A percentile compares a stretch with the other conserved stretches of the same genome.
phyloP scores from a whole-genome alignment of 2,888 invertebrate genomes.

The Archaeoteleia sp. region DNA sequence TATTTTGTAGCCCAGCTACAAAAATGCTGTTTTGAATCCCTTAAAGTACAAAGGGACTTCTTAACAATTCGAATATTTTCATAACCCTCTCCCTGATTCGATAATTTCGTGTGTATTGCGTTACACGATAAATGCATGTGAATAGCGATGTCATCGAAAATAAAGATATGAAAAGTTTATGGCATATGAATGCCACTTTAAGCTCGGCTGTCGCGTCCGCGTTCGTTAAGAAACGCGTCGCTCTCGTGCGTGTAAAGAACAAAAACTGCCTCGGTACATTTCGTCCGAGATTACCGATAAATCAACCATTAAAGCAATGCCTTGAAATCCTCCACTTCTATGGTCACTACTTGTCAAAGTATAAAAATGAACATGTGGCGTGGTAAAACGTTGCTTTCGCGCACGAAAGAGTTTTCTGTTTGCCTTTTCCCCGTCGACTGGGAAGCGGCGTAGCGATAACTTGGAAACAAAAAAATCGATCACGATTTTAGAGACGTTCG shows the following conservation, averaged over 20 bases:
- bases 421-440: not conserved
- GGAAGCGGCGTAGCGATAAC: too few species aligned
- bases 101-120: slow-evolving; percentile 36
- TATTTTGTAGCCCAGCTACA: too few species aligned
- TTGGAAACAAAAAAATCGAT: too few species aligned
- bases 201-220: slow-evolving; percentile 31
- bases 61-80: too few species aligned
- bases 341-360: slow-evolving; percentile 21
- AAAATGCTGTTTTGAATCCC: too few species aligned
- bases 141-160: slow-evolving; percentile 40
- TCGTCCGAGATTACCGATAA: slow-evolving; percentile 6
- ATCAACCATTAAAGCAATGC: slow-evolving; percentile 25
- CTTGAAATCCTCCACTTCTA: slow-evolving; percentile 5
- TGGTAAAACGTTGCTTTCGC: slow-evolving; percentile 13
- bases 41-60: too few species aligned
- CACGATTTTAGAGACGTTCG: slow-evolving; percentile 5
- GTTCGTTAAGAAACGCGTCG: not conserved
- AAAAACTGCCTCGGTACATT: slow-evolving; percentile 13
- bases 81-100: slow-evolving; percentile 39
- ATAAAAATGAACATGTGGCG: slow-evolving; percentile 32
- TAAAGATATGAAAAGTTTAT: slow-evolving; percentile 40
- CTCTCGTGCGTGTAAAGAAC: slow-evolving; percentile 1
- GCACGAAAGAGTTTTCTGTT: slow-evolving; percentile 8
- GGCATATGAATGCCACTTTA: slow-evolving; percentile 40
- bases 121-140: slow-evolving; percentile 48